Base-by-base conservation (phyloP, 1,140 invertebrate genomes). In the Dendrolimus kikuchii region DNA sequence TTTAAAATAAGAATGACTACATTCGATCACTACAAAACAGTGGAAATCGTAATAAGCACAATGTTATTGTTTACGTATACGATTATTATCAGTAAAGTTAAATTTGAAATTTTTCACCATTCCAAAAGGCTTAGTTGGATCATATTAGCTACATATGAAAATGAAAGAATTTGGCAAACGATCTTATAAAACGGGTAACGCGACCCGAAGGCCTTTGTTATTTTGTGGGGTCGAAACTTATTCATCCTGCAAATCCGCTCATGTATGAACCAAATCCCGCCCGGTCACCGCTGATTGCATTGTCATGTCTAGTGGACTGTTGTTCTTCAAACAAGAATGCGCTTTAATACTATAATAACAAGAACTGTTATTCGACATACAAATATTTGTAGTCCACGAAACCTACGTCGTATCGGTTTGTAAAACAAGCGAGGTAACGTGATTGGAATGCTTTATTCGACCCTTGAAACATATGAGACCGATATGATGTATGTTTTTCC, bases 251-350 rank as follows among this genome's bases (percentile, higher is more conserved):
- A 86, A 84, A 86, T 84, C 82, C 82, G 77, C 62, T 81, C 82
- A 86, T 86, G 82, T 86, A 84, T 81, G 82, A 82, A 78, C 68
- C 77, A 86, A 86, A 86, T 84, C 82, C 82, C 77, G 76, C 72
- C 67, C 79, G 83, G 83, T 86, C 83, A 86, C 76, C 81, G 81
- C 75, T 84, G 83, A 86, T 86, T 86, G 83, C 83, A 83, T 80
- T 86, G 83, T 86, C 83, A 84, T 86, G 79, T 82, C 72, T 77
- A 77, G 66, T 68, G 69, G 71, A 68, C 73, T 23, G 51, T 42
- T 50, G 5, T 7, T 49, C 9, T 49, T 40, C 40, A 8, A 38
- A 7, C 39, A 40, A 49, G 40, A 49, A n/a, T 40, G 23, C 2
- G 39, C 9, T n/a, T 37, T 49, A 49, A 8, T 36, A 2, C 5